phyloP scores from a whole-genome alignment of 2,888 invertebrate genomes.

The Sphaerophoria rueppellii region DNA sequence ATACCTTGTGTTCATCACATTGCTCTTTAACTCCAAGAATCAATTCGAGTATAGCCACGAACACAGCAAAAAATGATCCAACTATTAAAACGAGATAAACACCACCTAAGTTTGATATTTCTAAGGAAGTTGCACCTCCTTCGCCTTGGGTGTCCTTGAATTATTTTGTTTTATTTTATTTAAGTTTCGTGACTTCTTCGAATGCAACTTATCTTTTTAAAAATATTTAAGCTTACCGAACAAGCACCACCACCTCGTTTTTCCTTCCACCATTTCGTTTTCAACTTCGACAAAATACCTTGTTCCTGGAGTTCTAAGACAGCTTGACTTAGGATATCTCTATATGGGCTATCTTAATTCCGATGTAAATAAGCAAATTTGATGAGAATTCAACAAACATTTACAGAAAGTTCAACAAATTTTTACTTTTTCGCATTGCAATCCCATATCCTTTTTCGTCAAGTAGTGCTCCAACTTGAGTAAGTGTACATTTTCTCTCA shows the following conservation, averaged over 20 bases:
- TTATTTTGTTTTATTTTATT: constrained; percentile 30
- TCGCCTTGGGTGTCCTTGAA: constrained; percentile 78
- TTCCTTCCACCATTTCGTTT: constrained; percentile 95
- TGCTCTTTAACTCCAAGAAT: constrained; percentile 79
- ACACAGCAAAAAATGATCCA: constrained; percentile 81
- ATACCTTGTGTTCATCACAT: constrained; percentile 80
- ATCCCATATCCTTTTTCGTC: constrained; percentile 90
- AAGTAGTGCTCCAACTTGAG: constrained; percentile 85
- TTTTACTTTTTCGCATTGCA: constrained; percentile 86
- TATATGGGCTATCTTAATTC: constrained; percentile 83
- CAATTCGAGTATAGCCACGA: constrained; percentile 80
- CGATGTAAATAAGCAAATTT: too few relatives aligned
- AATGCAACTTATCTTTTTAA: constrained; percentile 10
- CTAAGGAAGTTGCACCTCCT: constrained; percentile 83
- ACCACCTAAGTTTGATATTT: constrained; percentile 86
- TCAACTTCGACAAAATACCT: constrained; percentile 89
- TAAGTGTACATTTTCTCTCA: constrained; percentile 86
- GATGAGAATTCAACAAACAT: neutral
- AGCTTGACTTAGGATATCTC: constrained; percentile 90
- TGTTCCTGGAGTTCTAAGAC: constrained; percentile 93
- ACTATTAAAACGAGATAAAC: constrained; percentile 85
- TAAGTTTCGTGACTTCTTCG: constrained; percentile 9
- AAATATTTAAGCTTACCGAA: constrained; percentile 83
- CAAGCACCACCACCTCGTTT: constrained; percentile 89
- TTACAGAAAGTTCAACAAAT: too few relatives aligned